These are phyloP conservation scores for Idaea aversata DNA, from an alignment of 2,888 invertebrate genomes.

Conservation along the genomic window DNA sequence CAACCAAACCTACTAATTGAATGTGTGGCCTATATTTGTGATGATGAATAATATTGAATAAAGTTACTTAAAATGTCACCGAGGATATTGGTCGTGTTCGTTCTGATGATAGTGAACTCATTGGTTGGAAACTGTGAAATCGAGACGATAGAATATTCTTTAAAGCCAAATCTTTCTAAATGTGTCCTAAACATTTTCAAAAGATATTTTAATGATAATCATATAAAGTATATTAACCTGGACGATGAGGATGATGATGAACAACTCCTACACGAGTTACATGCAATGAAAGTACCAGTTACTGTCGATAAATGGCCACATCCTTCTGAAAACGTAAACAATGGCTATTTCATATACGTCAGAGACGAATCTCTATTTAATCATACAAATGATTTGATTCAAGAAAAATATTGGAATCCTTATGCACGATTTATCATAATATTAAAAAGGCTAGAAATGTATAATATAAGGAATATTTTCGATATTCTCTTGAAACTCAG, in stretches of 20 bases:
- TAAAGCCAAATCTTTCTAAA: neutral
- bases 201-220: neutral
- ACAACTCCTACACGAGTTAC: neutral
- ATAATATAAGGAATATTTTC: constrained; percentile 37
- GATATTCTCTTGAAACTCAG: constrained; percentile 37
- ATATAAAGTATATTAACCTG: neutral
- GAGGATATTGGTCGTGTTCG: neutral
- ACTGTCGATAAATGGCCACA: neutral
- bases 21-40: neutral
- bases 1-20: neutral
- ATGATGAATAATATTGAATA: neutral
- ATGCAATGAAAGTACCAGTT: neutral
- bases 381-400: constrained; percentile 15
- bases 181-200: neutral
- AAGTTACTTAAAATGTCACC: neutral
- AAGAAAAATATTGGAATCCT: constrained; percentile 45
- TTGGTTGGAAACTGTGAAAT: neutral
- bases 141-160: neutral
- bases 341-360: neutral
- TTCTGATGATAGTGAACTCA: neutral
- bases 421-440: constrained; percentile 39
- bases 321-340: neutral
- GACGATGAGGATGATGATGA: neutral
- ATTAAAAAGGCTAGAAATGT: constrained; percentile 24
- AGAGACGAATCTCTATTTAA: neutral